Evolutionary conservation across 2,113 vertebrate species (phyloP), one percentile per base, ranked within the genome.

Genomic region (Xerus inauris): DNA sequence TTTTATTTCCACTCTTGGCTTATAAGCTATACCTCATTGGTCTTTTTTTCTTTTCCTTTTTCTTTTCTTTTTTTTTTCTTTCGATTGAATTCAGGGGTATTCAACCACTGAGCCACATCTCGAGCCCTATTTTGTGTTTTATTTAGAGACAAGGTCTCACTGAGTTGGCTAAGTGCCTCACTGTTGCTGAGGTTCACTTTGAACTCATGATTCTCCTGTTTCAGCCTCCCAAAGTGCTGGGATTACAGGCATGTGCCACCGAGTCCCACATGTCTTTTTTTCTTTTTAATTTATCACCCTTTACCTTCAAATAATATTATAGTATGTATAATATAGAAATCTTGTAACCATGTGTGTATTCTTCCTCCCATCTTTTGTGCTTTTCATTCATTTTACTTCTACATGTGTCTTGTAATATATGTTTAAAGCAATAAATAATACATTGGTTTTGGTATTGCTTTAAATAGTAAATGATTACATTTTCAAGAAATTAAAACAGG

Each of bases 1-100:
- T 75, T 94, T 94, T 80, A 88, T 89, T 16, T 95, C 20, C 35
- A 72, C 54, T 91, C 20, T 92, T 94, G 73, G 57, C 35, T 81
- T 81, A 76, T 38, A 76, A 86, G 3, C 26, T 64, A 32, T 42
- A 51, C 8, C 24, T 84, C 47, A 72, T 79, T 49, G 16, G 14
- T 35, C 24, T 45, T 84, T 80, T 40, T 79, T 24, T 20, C 26
- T 47, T 38, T 73, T 79, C 16, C 19, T 47, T 38, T 73, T 79
- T 79, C 11, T 32, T 47, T 38, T 73, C 72, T 20, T 20, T 47
- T 38, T 73, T 79, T 79, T 20, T 32, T 47, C 32, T 73, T 79
- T 20, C 19, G n/a, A n/a, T n/a, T n/a, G n/a, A n/a, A n/a, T n/a
- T n/a, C n/a, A n/a, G n/a, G n/a, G n/a, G n/a, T n/a, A n/a, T n/a